Base-by-base conservation (phyloP, 2,888 invertebrate species). In the Plusia festucae region DNA sequence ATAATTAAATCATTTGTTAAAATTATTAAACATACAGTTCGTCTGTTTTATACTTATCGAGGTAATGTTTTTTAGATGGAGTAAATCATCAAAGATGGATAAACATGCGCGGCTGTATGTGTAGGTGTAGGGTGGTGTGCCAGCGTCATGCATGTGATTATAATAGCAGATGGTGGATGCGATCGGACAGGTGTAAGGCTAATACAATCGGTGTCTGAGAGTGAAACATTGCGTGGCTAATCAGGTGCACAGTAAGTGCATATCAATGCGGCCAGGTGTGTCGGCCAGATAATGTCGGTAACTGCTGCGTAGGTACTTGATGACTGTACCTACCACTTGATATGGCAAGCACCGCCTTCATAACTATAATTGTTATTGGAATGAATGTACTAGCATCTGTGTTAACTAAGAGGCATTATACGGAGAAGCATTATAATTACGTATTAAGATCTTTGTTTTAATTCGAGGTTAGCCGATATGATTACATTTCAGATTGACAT, bases 191-290 rank as follows among this genome's bases (percentile, higher is more conserved):
- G 84, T 86, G 84, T 83, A 79, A 83, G 78, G 73, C 68, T 57
- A 70, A 78, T 66, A 86, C 85, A 88, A 87, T 89, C 83, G 82
- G 69, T 79, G 85, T 87, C 82, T 82, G 78, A 87, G 81, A 82
- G 81, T 83, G 81, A 85, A 84, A 84, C 83, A 82, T 82, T 87
- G 88, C 83, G 84, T 83, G 86, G 76, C 79, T 91, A 91, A 90
- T 91, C 89, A 90, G 86, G 82, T 85, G 87, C 85, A 84, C 79
- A 83, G 82, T 79, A 79, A 85, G 84, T 83, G 87, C 90, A 89
- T 91, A 89, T 91, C 86, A 85, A 88, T 87, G 86, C 90, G 79
- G 68, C 85, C 91, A 91, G 90, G 91, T 92, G 92, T 89, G 84
- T 84, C 78, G 71, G 70, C 68, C 71, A 89, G 91, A 92, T 92